Evolutionary conservation across 2,113 vertebrate genomes (phyloP).

Genomic region (Gila orcuttii): DNA sequence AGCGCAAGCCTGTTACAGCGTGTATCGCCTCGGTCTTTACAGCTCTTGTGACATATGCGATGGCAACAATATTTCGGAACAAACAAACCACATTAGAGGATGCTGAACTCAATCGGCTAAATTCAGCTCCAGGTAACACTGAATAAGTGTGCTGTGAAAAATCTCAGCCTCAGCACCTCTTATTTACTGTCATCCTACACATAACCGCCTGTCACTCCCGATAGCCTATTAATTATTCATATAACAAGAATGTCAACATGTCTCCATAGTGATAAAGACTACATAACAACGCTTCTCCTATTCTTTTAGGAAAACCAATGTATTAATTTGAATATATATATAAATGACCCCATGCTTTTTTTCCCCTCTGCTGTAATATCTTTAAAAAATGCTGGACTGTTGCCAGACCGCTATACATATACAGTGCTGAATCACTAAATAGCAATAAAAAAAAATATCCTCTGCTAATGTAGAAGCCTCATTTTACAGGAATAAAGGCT

Average conservation of each 20-base stretch:
- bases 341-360: slow-evolving; percentile 17
- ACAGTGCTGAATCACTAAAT: slow-evolving; percentile 21
- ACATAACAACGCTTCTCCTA: slow-evolving; percentile 11
- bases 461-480: slow-evolving; percentile 38
- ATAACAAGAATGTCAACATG: slow-evolving; percentile 48
- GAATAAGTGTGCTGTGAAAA: slow-evolving; percentile 20
- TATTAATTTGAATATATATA: slow-evolving; percentile 35
- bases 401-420: slow-evolving; percentile 10
- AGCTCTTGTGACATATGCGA: neutral
- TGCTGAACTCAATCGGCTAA: neutral
- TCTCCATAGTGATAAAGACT: slow-evolving; percentile 44
- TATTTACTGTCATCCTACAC: slow-evolving; percentile 16
- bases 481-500: slow-evolving; percentile 41
- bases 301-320: slow-evolving; percentile 52
- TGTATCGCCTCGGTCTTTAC: neutral
- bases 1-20: neutral
- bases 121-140: slow-evolving; percentile 40
- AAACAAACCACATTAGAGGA: slow-evolving; percentile 20
- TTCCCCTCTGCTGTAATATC: slow-evolving; percentile 29
- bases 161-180: slow-evolving; percentile 7
- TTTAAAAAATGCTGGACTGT: slow-evolving; percentile 24
- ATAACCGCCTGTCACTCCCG: neutral
- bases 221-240: slow-evolving; percentile 43
- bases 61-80: neutral
- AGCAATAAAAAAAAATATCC: neutral